Conservation (phyloP, 2,113 vertebrate genomes). For the Phyllostomus discolor region DNA sequence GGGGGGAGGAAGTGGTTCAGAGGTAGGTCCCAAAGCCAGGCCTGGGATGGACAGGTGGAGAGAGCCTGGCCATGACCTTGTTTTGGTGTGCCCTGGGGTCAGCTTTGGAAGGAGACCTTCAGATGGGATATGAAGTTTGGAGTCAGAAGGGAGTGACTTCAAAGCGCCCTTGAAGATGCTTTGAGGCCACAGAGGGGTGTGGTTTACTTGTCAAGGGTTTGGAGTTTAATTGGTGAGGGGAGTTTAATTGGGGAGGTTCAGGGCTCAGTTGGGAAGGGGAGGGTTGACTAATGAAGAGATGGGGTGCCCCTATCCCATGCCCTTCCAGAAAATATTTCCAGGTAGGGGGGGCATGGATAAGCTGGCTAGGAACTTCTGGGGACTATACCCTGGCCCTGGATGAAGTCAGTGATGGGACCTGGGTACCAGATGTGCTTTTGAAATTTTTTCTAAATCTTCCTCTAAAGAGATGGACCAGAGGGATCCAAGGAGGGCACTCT, state of each 20-base stretch:
- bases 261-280: not conserved
- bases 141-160: not conserved
- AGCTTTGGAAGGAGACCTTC: not conserved
- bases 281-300: not conserved
- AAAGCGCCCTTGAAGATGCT: not conserved
- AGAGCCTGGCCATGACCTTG: not conserved
- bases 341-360: not conserved
- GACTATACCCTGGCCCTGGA: not conserved
- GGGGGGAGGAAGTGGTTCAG: not conserved
- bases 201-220: not conserved
- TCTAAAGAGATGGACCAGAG: not conserved
- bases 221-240: not conserved
- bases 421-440: not conserved
- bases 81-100: not conserved
- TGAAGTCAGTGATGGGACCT: not conserved
- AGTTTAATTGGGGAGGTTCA: not conserved
- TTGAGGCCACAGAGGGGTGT: too few relatives aligned
- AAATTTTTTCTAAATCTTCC: not conserved
- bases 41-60: not conserved
- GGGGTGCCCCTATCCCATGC: not conserved
- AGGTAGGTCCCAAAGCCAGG: not conserved
- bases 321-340: not conserved
- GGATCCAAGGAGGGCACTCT: not conserved
- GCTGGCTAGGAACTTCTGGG: not conserved
- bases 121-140: not conserved